phyloP scores from a whole-genome alignment of 2,888 invertebrate species.

The Xanthostigma xanthostigma region DNA sequence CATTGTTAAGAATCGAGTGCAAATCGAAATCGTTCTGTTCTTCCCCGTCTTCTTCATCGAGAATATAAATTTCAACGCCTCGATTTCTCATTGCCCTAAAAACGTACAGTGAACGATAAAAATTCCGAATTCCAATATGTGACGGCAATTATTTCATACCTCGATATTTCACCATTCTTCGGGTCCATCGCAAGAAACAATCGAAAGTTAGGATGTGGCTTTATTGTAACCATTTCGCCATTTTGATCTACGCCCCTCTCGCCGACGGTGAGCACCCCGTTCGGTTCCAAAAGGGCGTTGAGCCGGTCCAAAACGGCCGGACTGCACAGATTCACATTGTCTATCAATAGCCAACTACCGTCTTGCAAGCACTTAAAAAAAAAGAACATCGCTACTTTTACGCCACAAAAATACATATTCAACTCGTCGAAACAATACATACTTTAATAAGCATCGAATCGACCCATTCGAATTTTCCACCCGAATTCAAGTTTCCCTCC shows the following conservation, averaged over 20 bases:
- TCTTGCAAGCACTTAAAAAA: slow-evolving; percentile 49
- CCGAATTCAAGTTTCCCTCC: slow-evolving; percentile 52
- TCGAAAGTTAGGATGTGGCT: slow-evolving; percentile 81
- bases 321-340: slow-evolving; percentile 91
- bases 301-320: slow-evolving; percentile 92
- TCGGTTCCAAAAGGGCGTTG: slow-evolving; percentile 88
- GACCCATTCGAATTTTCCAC: slow-evolving; percentile 90
- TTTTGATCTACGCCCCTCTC: slow-evolving; percentile 72
- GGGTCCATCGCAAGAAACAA: slow-evolving; percentile 93
- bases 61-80: slow-evolving; percentile 76
- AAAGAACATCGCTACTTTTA: slow-evolving; percentile 4
- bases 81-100: slow-evolving; percentile 85
- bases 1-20: slow-evolving; percentile 33
- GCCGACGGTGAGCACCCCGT: slow-evolving; percentile 75
- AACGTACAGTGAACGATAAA: not conserved
- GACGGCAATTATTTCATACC: slow-evolving; percentile 27
- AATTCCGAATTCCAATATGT: not conserved
- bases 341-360: slow-evolving; percentile 73
- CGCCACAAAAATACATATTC: not conserved
- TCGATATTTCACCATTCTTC: slow-evolving; percentile 87
- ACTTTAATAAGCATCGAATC: slow-evolving; percentile 76
- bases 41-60: slow-evolving; percentile 21
- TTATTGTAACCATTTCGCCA: slow-evolving; percentile 55
- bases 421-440: slow-evolving; percentile 4
- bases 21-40: slow-evolving; percentile 28